Conservation (phyloP, 2,888 invertebrate genomes). For the Cactoblastis cactorum region DNA sequence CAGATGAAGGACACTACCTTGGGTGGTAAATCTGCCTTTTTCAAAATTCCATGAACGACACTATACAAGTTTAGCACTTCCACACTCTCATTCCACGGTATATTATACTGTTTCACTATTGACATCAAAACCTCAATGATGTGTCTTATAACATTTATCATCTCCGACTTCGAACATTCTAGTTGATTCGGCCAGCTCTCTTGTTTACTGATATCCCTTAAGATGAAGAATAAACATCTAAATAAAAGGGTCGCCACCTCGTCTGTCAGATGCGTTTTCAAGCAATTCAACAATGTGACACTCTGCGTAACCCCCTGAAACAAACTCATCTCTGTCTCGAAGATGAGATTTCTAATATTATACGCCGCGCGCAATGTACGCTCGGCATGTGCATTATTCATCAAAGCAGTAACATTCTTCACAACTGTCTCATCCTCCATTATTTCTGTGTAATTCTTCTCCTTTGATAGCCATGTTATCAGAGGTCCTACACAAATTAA, state of each 20-base stretch:
- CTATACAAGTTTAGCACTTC: conserved; percentile 84
- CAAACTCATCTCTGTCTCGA: conserved; percentile 59
- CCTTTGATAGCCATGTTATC: conserved; percentile 51
- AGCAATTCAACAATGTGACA: conserved; percentile 77
- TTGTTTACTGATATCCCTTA: conserved; percentile 69
- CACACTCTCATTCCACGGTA: conserved; percentile 88
- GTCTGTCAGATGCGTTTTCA: conserved; percentile 77
- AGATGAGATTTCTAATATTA: conserved; percentile 74
- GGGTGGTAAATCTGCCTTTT: conserved; percentile 52
- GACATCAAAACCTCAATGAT: conserved; percentile 82
- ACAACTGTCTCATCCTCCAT: conserved; percentile 75
- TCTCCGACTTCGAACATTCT: conserved; percentile 46
- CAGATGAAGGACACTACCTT: conserved; percentile 58
- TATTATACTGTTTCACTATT: conserved; percentile 83
- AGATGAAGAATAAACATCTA: conserved; percentile 81
- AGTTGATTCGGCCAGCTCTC: conserved; percentile 29
- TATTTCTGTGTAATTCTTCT: conserved; percentile 26
- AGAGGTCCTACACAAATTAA: conserved; percentile 82
- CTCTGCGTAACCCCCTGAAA: conserved; percentile 66
- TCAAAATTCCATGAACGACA: conserved; percentile 56
- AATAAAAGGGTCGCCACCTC: conserved; percentile 82
- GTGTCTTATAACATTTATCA: conserved; percentile 77
- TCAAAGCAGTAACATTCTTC: conserved; percentile 79
- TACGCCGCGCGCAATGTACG: conserved; percentile 81
- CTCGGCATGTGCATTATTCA: conserved; percentile 79